Base-by-base conservation (phyloP, 2,113 vertebrate genomes). In the Cathartes aura region DNA sequence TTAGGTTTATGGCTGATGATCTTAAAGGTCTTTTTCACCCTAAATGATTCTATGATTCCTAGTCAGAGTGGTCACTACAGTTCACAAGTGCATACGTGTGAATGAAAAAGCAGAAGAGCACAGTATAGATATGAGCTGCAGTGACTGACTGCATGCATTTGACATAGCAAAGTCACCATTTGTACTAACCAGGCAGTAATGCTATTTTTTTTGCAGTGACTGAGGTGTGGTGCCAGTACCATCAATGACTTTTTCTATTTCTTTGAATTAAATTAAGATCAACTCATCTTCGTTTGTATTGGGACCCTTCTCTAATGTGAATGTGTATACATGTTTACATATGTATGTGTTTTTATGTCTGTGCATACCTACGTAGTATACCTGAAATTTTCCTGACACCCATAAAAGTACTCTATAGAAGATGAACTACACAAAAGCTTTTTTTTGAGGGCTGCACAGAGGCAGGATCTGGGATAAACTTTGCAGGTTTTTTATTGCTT, bases 371-470 rank as follows among this genome's bases (percentile, higher is more conserved):
- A 18, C 12, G 38, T 38, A 53, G 38, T 22, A 48, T 30, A 42
- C 34, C 30, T 64, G 58, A 56, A 32, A 23, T 60, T 38, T 34
- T 34, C 23, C 29, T 30, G 40, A 16, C 42, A 24, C 20, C n/a
- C n/a, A 38, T 34, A 32, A 15, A 47, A 62, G 15, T 63, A 29
- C 23, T 45, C 15, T n/a, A 23, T 5, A n/a, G 42, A 40, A 64
- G 43, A 40, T 0, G 2, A 48, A 64, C 42, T 64, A 34, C 7
- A 5, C 24, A 27, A 15, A 40, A 72, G 9, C 5, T 4, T 19
- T 40, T 68, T 42, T 62, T 34, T 10, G 11, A 55, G 23, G 42
- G 24, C 36, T 72, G 50, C 59, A 55, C 42, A 56, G n/a, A 30
- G 15, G 67, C n/a, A 72, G n/a, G 50, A 64, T 56, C 30, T 30